Evolutionary conservation across 2,888 invertebrate species (phyloP), one percentile per base, ranked within the genome.

Genomic region (Mythimna vitellina): DNA sequence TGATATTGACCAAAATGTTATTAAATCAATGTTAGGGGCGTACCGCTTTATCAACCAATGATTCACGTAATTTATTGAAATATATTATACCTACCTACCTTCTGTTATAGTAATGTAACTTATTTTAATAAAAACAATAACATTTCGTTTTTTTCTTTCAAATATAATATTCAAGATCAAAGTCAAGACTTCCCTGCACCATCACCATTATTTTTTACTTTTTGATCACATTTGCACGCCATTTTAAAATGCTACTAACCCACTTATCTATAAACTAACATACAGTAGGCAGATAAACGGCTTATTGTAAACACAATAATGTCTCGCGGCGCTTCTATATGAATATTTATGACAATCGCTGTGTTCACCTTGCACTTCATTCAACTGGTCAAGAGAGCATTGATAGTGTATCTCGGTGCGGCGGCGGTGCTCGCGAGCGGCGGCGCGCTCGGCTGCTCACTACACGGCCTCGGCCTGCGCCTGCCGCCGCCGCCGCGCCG

Each of bases 361-460:
- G 49, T 25, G 62, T 67, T 84, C 82, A 81, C 83, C 85, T 86
- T 83, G 85, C 86, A 84, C 85, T 88, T 82, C 82, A 80, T 70
- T 75, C 29, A 66, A 61, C 68, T 35, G 76, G 81, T 81, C 78
- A 82, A 80, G 74, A 82, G 78, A 80, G 80, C 76, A 83, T 32
- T 72, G 76, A 82, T 84, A 85, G 73, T 65, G 62, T 64, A 54
- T 62, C 62, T 14, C 22, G 7, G 17, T 32, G 35, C 17, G 32
- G 32, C 8, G 58, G 14, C 22, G 49, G 51, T 46, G 38, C 72
- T 64, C 57, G 54, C 35, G 25, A 42, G 54, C 20, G n/a, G 22
- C 63, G 20, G 20, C 80, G 73, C 83, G 84, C 78, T 73, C 85
- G 58, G 25, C 65, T 78, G 74, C 72, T 81, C 83, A 80, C 72